Base-by-base conservation (phyloP, 1,140 invertebrate genomes). In the Anagrus nilaparvatae region DNA sequence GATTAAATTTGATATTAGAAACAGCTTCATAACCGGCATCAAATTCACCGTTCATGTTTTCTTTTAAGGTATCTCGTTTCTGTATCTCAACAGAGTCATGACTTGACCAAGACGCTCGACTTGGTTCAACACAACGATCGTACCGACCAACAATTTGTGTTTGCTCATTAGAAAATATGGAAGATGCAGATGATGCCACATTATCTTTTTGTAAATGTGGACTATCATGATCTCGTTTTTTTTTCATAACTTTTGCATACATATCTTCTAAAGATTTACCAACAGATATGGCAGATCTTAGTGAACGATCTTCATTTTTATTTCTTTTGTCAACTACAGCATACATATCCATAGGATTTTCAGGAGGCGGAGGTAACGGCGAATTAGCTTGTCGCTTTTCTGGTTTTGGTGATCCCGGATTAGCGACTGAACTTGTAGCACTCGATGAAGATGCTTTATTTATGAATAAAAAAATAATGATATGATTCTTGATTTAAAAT, bases 381-480 rank as follows among this genome's bases (percentile, higher is more conserved):
- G 84, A 87, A 63, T 87, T 87, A 2, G 84, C 84, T 60, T 85
- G 83, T n/a, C 84, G 73, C 63, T 87, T 87, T 62, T 89, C 84
- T 1, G 83, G 84, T 58, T 87, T 87, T 0, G 84, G 84, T 0
- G 85, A 87, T 17, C 82, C 78, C 13, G 84, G 63, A 53, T 81
- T 80, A 31, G 78, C 74, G 31, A 82, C 74, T 3, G 81, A 82
- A 51, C 81, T 84, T 5, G 74, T 76, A 37, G 76, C 78, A 43
- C 81, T 83, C 4, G 84, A 87, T 18, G 82, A 84, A 2, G 84
- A 87, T 10, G 79, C 80, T 76, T 59, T 30, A 52, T 37, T 14
- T 43, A 46, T 32, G n/a, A n/a, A n/a, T n/a, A n/a, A n/a, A n/a
- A n/a, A n/a, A n/a, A n/a, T n/a, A n/a, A n/a, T n/a, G n/a, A n/a